Base-by-base conservation (phyloP, 2,113 vertebrate genomes). In the Todiramphus saurophagus region DNA sequence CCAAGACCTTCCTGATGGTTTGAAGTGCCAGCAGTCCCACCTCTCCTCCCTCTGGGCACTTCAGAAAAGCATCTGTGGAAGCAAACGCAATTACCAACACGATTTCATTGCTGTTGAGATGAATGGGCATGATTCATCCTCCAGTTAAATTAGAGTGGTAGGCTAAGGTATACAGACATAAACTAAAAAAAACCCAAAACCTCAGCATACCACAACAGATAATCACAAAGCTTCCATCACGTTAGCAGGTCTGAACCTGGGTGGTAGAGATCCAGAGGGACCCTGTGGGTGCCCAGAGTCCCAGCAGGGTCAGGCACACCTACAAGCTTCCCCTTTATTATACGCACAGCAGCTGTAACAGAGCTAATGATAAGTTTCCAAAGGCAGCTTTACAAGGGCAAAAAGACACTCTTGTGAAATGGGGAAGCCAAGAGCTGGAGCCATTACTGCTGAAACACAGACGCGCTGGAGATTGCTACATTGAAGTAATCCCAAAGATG, bases 81-180 rank as follows among this genome's bases (percentile, higher is more conserved):
- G 76, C 16, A 28, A 83, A 66, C 73, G 55, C 90, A 88, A 83
- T 90, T 93, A 90, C 76, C 31, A 9, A 93, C 33, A 63, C 41
- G 48, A 91, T 89, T 96, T 96, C 87, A 82, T 39, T 80, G 73
- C 95, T 91, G 51, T 39, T 89, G 90, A 96, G 92, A 75, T 70
- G 76, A 94, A 84, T 8, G 19, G 50, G 60, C 7, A 3, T 95
- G 96, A 96, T 91, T 96, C 96, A 96, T 58, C 70, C 75, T 62
- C 70, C 77, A 69, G 31, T 69, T 93, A 72, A 78, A 92, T 89
- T 53, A 56, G 56, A 84, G 89, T 6, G 43, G 69, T 46, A 92
- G 48, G 60, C 20, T 88, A 70, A 91, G 83, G 48, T 11, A 44
- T 8, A 85, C 74, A 89, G 50, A 35, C 82, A 83, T 5, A 46